Percentiles rank a stretch among this genome's conserved stretches.
Conservation (phyloP, 2,888 invertebrate species). For the Zygaena filipendulae region DNA sequence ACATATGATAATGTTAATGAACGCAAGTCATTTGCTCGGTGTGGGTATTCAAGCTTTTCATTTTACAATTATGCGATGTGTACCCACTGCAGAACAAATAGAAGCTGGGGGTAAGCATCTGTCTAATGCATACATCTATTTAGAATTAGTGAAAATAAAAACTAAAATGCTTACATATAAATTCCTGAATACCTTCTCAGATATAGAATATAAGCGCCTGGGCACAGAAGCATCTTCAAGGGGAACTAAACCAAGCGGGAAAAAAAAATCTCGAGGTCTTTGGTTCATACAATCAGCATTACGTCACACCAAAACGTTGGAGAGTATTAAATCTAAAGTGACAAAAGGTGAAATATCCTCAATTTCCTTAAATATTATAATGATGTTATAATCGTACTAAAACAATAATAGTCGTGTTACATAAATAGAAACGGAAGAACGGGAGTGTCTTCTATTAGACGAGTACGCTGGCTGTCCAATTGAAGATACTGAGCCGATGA, state of each 20-base stretch:
- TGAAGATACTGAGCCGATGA: constrained; percentile 42
- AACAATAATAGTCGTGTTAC: neutral
- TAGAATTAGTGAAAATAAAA: no score
- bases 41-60: constrained; percentile 58
- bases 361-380: constrained; percentile 1
- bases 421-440: constrained; percentile 65
- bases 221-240: constrained; percentile 38
- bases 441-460: constrained; percentile 69
- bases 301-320: constrained; percentile 58
- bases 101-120: constrained; percentile 51
- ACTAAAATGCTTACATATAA: no score
- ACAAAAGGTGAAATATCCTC: constrained; percentile 35
- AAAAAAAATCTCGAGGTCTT: constrained; percentile 49
- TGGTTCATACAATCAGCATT: constrained; percentile 64
- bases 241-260: constrained; percentile 30
- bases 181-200: no score
- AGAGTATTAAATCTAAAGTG: constrained; percentile 59
- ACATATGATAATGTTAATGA: constrained; percentile 70
- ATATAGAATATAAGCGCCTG: constrained; percentile 59
- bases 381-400: neutral
- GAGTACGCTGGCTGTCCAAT: constrained; percentile 57
- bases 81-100: constrained; percentile 63
- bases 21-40: constrained; percentile 64
- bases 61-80: constrained; percentile 63
- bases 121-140: neutral